These are phyloP conservation scores for Grammomys dolichurus DNA, from an alignment of 2,113 vertebrate species.

Conservation along the genomic window DNA sequence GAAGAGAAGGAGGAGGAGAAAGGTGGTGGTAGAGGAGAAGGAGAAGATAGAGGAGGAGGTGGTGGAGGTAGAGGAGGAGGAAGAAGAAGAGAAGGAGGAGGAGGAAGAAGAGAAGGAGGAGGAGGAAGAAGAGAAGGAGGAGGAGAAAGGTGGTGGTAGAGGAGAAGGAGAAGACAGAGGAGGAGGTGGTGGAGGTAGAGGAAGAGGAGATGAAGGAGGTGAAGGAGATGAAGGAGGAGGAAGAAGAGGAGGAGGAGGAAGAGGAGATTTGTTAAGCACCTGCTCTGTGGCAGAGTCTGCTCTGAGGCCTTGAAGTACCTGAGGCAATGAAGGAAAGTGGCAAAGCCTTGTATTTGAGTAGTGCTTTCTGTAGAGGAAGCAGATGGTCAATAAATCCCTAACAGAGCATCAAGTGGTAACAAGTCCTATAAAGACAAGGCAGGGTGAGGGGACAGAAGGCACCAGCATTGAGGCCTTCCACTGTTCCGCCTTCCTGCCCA, in stretches of 20 bases:
- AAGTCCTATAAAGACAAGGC: conserved; percentile 3
- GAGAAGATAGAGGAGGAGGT: too few species aligned
- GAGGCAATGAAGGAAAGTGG: neutral
- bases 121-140: too few species aligned
- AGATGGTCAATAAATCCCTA: neutral
- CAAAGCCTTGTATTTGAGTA: neutral
- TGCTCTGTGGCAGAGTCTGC: neutral
- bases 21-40: too few species aligned
- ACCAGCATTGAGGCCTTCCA: neutral
- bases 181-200: neutral
- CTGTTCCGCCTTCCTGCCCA: neutral
- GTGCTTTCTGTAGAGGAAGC: neutral
- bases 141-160: neutral
- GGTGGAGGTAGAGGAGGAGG: neutral
- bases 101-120: too few species aligned
- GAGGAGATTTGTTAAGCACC: neutral
- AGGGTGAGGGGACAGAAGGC: neutral
- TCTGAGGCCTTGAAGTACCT: neutral
- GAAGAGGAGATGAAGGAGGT: too few species aligned
- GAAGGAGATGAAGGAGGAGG: too few species aligned
- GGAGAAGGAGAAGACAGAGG: neutral
- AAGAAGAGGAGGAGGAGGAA: neutral
- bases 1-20: too few species aligned
- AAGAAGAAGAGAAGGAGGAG: neutral
- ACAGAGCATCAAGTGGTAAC: neutral